A percentile compares a stretch with the other conserved stretches of the same genome.
Conservation (phyloP, 2,113 vertebrate species). For the Hystrix cristata region DNA sequence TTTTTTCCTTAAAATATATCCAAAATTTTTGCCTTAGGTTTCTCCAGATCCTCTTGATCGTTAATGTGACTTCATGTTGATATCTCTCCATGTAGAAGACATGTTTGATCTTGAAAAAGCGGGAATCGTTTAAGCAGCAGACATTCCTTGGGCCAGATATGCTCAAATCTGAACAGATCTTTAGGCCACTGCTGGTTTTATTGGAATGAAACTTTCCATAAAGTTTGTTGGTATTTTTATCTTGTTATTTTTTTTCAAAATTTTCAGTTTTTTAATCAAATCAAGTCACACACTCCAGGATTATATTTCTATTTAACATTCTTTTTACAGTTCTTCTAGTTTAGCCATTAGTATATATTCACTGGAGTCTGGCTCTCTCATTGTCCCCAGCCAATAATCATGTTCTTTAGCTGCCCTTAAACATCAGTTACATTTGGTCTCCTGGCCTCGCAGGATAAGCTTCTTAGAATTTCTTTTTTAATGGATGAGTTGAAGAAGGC, state of each 20-base stretch:
- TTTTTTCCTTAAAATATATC: not conserved
- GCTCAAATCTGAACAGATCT: not conserved
- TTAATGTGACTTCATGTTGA: not conserved
- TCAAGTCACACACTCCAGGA: not conserved
- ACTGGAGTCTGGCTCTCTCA: not conserved
- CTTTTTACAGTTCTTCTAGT: not conserved
- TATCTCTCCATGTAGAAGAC: not conserved
- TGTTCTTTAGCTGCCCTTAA: too few species aligned
- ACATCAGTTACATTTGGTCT: conserved; percentile 30
- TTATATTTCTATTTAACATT: conserved; percentile 13
- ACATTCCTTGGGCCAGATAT: not conserved
- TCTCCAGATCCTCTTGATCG: not conserved
- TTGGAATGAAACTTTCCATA: not conserved
- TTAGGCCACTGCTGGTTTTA: not conserved
- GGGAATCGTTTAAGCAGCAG: not conserved
- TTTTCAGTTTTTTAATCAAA: not conserved
- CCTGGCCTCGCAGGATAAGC: not conserved
- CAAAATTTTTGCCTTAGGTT: not conserved
- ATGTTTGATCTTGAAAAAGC: not conserved
- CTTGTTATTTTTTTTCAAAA: not conserved
- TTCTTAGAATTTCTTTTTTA: not conserved
- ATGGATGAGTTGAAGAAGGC: not conserved
- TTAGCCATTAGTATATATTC: not conserved
- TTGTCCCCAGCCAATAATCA: not conserved
- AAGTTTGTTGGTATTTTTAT: not conserved